phyloP scores from a whole-genome alignment of 2,113 vertebrate genomes.

The Festucalex cinctus region DNA sequence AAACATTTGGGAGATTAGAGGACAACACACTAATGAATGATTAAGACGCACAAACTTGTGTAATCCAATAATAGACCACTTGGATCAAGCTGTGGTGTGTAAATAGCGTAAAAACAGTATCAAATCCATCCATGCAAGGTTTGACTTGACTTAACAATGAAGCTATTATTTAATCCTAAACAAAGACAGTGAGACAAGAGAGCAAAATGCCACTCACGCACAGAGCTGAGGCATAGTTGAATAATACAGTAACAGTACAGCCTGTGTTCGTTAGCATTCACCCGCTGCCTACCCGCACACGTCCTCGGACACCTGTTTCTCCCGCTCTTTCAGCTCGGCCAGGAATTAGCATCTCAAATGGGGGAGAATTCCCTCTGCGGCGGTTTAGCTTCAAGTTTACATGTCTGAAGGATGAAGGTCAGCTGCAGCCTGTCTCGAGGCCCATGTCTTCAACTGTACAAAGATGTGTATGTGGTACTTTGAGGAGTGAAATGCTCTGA shows the following conservation, averaged over 20 bases:
- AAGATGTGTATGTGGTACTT: too few relatives aligned
- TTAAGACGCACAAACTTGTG: background rate
- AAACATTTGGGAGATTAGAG: background rate
- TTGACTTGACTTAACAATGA: background rate
- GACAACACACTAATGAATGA: background rate
- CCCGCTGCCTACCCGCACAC: slow-evolving; percentile 43
- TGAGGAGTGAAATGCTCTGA: too few relatives aligned
- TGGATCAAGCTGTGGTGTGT: background rate
- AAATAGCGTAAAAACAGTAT: background rate
- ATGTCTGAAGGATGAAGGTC: background rate
- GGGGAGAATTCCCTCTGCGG: slow-evolving; percentile 55
- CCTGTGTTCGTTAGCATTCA: slow-evolving; percentile 66
- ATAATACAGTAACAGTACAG: slow-evolving; percentile 48
- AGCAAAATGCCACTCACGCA: background rate
- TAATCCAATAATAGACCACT: background rate
- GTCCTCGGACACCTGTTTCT: slow-evolving; percentile 75
- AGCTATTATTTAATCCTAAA: background rate
- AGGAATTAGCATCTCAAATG: slow-evolving; percentile 76
- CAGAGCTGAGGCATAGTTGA: slow-evolving; percentile 27
- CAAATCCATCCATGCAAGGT: background rate
- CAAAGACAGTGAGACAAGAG: slow-evolving; percentile 15
- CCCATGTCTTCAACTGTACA: background rate
- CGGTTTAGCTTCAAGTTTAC: slow-evolving; percentile 25
- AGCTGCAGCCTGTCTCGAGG: background rate
- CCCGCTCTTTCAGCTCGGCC: slow-evolving; percentile 66